Conservation (phyloP, 1,140 invertebrate genomes). For the Mylabris phalerata region DNA sequence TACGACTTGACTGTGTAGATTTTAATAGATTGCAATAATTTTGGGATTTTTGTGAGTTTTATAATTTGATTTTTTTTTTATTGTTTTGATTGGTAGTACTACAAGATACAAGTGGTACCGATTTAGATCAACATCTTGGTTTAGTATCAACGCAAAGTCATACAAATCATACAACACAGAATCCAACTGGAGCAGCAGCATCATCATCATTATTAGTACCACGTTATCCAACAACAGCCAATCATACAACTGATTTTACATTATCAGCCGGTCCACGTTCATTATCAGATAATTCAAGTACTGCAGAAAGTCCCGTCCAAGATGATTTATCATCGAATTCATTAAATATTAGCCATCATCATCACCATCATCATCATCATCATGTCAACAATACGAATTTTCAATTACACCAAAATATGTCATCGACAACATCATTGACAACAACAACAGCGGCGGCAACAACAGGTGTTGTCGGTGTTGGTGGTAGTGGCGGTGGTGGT, state of each 20-base stretch:
- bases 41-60: too few relatives aligned
- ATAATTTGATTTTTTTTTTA: slow-evolving; percentile 3
- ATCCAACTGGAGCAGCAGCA: slow-evolving; percentile 25
- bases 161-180: slow-evolving; percentile 42
- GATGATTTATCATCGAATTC: slow-evolving; percentile 55
- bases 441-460: slow-evolving; percentile 1
- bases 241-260: slow-evolving; percentile 39
- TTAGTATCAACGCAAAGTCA: slow-evolving; percentile 52
- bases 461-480: too few relatives aligned
- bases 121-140: slow-evolving; percentile 69
- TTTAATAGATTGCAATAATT: too few relatives aligned
- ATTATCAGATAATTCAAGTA: slow-evolving; percentile 71
- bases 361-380: slow-evolving; percentile 36
- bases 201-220: slow-evolving; percentile 47
- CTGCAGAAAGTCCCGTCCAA: slow-evolving; percentile 73
- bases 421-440: slow-evolving; percentile 24
- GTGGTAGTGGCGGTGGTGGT: too few relatives aligned
- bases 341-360: neutral
- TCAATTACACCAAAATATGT: slow-evolving; percentile 50
- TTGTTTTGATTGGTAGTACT: slow-evolving; percentile 51
- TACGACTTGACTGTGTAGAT: too few relatives aligned
- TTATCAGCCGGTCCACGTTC: slow-evolving; percentile 55
- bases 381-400: slow-evolving; percentile 60
- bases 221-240: slow-evolving; percentile 46
- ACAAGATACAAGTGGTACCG: slow-evolving; percentile 65